phyloP scores from a whole-genome alignment of 2,797 vertebrate genomes.

The Rhinatrema bivittatum region DNA sequence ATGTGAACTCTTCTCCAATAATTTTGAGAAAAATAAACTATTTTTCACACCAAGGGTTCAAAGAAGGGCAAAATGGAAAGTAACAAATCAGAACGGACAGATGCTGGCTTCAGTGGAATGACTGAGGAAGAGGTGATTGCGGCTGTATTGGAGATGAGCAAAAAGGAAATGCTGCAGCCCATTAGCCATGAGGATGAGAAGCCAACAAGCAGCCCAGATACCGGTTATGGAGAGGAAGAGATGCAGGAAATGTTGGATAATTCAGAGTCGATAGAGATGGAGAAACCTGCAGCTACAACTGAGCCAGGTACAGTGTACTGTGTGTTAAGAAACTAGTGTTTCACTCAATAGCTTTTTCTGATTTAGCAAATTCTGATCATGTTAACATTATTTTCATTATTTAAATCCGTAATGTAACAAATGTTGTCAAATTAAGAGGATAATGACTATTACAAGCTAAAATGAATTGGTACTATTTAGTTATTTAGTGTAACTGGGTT shows the following conservation, averaged over 20 bases:
- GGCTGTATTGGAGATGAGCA: constrained; percentile 86
- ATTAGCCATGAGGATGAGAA: constrained; percentile 52
- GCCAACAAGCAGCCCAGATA: constrained; percentile 89
- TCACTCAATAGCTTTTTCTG: too few relatives aligned
- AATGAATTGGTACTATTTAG: too few relatives aligned
- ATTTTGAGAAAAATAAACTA: too few relatives aligned
- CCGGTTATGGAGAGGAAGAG: constrained; percentile 87
- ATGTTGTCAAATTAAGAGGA: too few relatives aligned
- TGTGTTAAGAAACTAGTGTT: too few relatives aligned
- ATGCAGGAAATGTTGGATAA: constrained; percentile 77
- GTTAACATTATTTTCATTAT: too few relatives aligned
- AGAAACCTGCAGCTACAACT: constrained; percentile 61
- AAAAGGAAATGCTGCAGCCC: constrained; percentile 66
- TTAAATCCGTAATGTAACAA: too few relatives aligned
- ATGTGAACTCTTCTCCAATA: too few relatives aligned
- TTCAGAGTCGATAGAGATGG: constrained; percentile 67
- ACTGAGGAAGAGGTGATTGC: constrained; percentile 90
- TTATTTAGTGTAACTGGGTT: too few relatives aligned
- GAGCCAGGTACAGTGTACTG: constrained; percentile 63
- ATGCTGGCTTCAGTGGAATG: constrained; percentile 67
- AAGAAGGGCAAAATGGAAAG: constrained; percentile 54
- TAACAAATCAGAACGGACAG: constrained; percentile 40
- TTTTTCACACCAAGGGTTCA: too few relatives aligned
- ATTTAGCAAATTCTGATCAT: too few relatives aligned
- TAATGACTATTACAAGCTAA: too few relatives aligned